A percentile compares a stretch with the other conserved stretches of the same genome.
These are phyloP conservation scores for Caenorhabditis sp. DNA, from an alignment of 2,888 invertebrate species.

Conservation along the genomic window DNA sequence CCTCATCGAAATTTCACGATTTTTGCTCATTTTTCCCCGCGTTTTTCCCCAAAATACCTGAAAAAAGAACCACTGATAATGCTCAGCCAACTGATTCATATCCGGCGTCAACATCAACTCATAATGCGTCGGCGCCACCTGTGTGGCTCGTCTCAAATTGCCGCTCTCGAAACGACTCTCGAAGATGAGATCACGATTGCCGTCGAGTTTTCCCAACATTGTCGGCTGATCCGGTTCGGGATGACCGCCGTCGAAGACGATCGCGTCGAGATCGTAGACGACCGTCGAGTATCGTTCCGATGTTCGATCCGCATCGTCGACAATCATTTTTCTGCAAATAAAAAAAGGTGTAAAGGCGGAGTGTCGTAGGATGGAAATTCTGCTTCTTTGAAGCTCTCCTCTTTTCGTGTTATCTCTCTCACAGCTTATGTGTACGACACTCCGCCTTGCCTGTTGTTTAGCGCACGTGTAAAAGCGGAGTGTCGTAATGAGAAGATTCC, in stretches of 20 bases:
- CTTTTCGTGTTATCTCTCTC: too few relatives aligned
- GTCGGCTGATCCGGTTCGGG: conserved; percentile 16
- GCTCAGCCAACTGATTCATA: conserved; percentile 79
- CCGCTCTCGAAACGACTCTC: conserved; percentile 88
- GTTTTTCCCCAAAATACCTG: conserved; percentile 73
- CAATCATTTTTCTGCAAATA: conserved; percentile 73
- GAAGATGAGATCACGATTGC: conserved; percentile 76
- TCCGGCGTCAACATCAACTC: conserved; percentile 85
- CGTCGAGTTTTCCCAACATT: conserved; percentile 39
- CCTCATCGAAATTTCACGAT: too few relatives aligned
- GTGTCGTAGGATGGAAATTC: too few relatives aligned
- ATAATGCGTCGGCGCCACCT: conserved; percentile 82
- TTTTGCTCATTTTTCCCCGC: too few relatives aligned
- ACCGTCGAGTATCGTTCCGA: conserved; percentile 77
- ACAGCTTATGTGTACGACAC: too few relatives aligned
- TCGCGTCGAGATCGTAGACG: conserved; percentile 79
- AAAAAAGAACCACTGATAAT: conserved; percentile 90
- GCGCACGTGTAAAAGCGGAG: too few relatives aligned
- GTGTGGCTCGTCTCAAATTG: conserved; percentile 83
- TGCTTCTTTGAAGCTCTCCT: too few relatives aligned
- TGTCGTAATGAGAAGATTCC: too few relatives aligned
- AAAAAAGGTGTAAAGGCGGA: too few relatives aligned
- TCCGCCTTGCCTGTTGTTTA: too few relatives aligned
- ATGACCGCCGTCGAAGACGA: conserved; percentile 20
- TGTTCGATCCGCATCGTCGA: conserved; percentile 79